phyloP scores from a whole-genome alignment of 2,888 invertebrate species.

The Agrenia bidenticulata region DNA sequence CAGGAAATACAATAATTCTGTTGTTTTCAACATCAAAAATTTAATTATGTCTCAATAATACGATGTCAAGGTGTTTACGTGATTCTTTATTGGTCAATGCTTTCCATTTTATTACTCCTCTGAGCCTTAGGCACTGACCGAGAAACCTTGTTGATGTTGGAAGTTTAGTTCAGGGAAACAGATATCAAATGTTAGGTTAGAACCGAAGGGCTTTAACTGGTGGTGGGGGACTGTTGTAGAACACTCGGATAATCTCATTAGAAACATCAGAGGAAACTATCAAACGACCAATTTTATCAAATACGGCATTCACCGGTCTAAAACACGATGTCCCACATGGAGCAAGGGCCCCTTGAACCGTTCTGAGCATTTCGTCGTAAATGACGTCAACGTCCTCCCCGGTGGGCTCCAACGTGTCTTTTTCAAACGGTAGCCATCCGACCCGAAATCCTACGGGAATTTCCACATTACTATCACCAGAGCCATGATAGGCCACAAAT shows the following conservation, averaged over 20 bases:
- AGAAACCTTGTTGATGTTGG: no score
- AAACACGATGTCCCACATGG: constrained; percentile 31
- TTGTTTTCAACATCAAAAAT: no score
- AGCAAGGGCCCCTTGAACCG: no score
- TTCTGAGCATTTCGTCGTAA: constrained; percentile 15
- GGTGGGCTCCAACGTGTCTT: constrained; percentile 27
- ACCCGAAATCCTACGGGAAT: constrained; percentile 38
- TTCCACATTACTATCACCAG: constrained; percentile 25
- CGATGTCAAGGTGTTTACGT: no score
- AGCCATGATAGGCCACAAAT: constrained; percentile 43
- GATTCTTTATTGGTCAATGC: no score
- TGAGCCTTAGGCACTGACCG: no score
- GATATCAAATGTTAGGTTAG: no score
- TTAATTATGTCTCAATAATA: no score
- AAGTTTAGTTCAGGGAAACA: no score
- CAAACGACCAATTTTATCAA: constrained; percentile 38
- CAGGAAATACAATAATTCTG: no score
- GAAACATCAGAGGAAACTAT: constrained; percentile 36
- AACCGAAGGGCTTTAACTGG: no score
- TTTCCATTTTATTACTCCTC: no score
- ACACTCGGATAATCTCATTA: constrained; percentile 34
- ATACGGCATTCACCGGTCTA: constrained; percentile 43
- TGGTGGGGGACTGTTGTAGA: constrained; percentile 21
- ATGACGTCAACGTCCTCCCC: constrained; percentile 37
- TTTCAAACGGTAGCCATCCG: constrained; percentile 27